phyloP scores from a whole-genome alignment of 2,797 vertebrate species.

The Peromyscus eremicus region DNA sequence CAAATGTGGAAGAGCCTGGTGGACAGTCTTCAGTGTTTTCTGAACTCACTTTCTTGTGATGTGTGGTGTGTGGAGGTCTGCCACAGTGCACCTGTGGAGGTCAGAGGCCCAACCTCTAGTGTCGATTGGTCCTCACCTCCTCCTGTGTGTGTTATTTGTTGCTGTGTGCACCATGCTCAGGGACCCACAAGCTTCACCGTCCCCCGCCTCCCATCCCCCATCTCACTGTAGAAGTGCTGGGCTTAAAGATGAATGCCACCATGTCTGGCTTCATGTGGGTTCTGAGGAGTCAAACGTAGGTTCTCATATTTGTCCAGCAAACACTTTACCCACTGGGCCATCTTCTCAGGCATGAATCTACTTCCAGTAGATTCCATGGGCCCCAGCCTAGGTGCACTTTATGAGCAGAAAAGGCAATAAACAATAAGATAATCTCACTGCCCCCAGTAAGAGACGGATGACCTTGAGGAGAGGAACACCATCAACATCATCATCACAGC shows the following conservation, averaged over 20 bases:
- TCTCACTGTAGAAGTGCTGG: neutral
- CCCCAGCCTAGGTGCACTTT: accelerated
- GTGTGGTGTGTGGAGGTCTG: neutral
- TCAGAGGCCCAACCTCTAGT: neutral
- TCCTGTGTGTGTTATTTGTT: neutral
- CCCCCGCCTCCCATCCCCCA: neutral
- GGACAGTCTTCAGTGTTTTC: neutral
- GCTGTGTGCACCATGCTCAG: neutral
- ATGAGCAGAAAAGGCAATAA: neutral
- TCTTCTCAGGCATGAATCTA: neutral
- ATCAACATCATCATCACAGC: neutral
- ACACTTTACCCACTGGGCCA: neutral
- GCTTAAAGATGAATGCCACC: neutral
- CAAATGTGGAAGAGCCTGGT: neutral
- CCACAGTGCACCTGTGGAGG: neutral
- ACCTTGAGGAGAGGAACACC: neutral
- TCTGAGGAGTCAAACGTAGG: neutral
- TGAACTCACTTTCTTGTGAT: neutral
- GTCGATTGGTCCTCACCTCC: neutral
- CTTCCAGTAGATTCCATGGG: neutral
- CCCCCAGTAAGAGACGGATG: neutral
- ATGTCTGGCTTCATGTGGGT: neutral
- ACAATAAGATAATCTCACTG: neutral
- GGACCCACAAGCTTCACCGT: neutral
- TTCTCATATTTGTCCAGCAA: neutral